Base-by-base conservation (phyloP, 2,113 vertebrate genomes). In the Melospiza melodia region DNA sequence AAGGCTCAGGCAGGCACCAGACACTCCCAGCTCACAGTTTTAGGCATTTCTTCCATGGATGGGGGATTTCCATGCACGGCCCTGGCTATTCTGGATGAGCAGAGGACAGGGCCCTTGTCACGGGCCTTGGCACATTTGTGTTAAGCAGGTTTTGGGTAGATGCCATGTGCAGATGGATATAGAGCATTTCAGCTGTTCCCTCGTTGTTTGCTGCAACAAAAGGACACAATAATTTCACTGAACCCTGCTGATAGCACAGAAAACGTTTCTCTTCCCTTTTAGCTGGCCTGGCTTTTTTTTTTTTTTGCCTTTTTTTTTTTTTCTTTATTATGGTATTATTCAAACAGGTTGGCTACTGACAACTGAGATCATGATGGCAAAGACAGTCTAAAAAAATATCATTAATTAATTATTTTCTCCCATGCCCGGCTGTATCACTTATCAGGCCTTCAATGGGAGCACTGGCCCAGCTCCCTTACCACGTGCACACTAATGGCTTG, bases 401-500 rank as follows among this genome's bases (percentile, higher is more conserved):
- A 98, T 98, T 87, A 98, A 97, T 98, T 97, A 97, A 94, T 97
- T 96, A 97, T 97, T 97, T 96, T 96, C 89, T 95, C 77, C 84
- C 80, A 49, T 97, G 72, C 87, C 52, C 0, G 35, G 57, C 85
- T 95, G 91, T 97, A 98, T 97, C 97, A 94, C 85, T 97, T 97
- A 93, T 90, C 96, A 96, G 68, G 87, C 62, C 93, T 92, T 97
- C 94, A 96, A 95, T 97, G 88, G 84, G 77, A 95, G 90, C 91
- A 91, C 73, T 90, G 85, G 90, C 86, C 81, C 91, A 91, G 95
- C 89, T 95, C 95, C 93, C 86, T 96, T 96, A 91, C 75, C 92
- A 87, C 17, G 91, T 95, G 82, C 92, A 52, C 66, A 2, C 78
- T 97, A 97, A 97, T 97, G 95, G 95, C 82, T 95, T 93, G 51